Percentiles rank a stretch among this genome's conserved stretches.
These are phyloP conservation scores for Adrianichthys oophorus DNA, from an alignment of 2,797 vertebrate genomes.

Conservation along the genomic window DNA sequence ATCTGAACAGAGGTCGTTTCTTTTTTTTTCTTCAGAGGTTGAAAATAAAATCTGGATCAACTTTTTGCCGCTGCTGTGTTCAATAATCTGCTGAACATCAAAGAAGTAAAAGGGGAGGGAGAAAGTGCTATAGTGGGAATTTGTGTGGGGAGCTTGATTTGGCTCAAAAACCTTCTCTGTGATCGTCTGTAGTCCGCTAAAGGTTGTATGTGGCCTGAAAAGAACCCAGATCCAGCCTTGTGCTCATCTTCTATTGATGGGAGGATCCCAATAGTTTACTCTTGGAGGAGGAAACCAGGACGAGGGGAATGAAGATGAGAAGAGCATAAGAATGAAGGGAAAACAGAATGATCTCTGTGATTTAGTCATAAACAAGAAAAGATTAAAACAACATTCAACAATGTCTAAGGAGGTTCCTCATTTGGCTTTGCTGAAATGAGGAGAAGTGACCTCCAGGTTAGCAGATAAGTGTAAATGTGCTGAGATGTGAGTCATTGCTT, in stretches of 20 bases:
- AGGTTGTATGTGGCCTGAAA: conserved; percentile 57
- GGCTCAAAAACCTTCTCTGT: conserved; percentile 46
- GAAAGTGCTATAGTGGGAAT: conserved; percentile 33
- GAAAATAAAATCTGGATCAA: conserved; percentile 65
- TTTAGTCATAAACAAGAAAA: conserved; percentile 27
- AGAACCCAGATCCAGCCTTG: conserved; percentile 47
- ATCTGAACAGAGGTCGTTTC: conserved; percentile 53
- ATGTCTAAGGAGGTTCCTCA: conserved; percentile 20
- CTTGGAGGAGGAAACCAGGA: conserved; percentile 23
- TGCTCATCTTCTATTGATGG: conserved; percentile 57
- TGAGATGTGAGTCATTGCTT: too few species aligned
- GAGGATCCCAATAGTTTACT: conserved; percentile 46
- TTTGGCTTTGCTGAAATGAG: conserved; percentile 16
- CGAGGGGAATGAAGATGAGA: conserved; percentile 50
- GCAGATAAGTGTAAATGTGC: too few species aligned
- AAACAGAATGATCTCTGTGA: conserved; percentile 25
- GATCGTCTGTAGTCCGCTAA: conserved; percentile 66
- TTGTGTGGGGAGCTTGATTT: conserved; percentile 59
- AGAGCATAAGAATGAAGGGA: conserved; percentile 5
- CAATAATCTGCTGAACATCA: conserved; percentile 70
- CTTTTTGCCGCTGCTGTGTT: conserved; percentile 55
- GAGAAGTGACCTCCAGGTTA: too few species aligned
- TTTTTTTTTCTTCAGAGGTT: conserved; percentile 23
- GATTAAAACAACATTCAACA: conserved; percentile 38
- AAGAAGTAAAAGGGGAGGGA: conserved; percentile 45